Base-by-base conservation (phyloP, 2,888 invertebrate species). In the Azorinus chamasolen region DNA sequence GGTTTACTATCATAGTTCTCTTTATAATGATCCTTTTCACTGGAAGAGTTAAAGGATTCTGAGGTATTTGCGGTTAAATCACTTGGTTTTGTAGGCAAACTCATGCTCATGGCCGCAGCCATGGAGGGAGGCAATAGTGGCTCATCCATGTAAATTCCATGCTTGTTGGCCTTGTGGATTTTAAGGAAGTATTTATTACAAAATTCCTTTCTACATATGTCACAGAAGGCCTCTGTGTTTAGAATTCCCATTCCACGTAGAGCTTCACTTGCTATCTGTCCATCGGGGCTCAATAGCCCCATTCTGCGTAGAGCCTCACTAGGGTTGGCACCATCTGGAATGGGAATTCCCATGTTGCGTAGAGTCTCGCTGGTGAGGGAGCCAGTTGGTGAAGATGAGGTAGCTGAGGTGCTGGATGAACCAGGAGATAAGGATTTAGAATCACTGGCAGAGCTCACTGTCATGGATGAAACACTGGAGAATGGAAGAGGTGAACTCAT, bases 171-270 rank as follows among this genome's bases (percentile, higher is more conserved):
- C 78, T 88, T 91, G 87, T 92, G 93, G 53, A 92, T 87, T 69
- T 90, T 91, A 64, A 93, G 84, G 85, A 92, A 91, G 83, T 92
- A 90, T 63, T 88, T 87, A 83, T 92, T 92, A 81, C 92, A 90
- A 83, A 93, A 91, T 75, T 93, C 92, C 78, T 93, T 91, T 93
- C 97, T 96, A 93, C 98, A 98, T 72, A 97, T 95, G 93, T 97
- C 97, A 93, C 98, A 98, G 93, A 97, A 97, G n/a, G 97, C 97
- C 90, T 97, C 97, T 1, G 96, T 90, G 77, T 92, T 88, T n/a
- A 89, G 83, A 24, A 82, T 83, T 18, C 86, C 84, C 65, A 88
- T 85, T 55, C 86, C 84, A 50, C 86, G 75, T 16, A 85, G 72
- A 16, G 76, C 65, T 70, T 86, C 85, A 75, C 77, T 78, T 45